Percentiles rank a stretch among this genome's conserved stretches.
Evolutionary conservation across 2,797 vertebrate genomes (phyloP).

Genomic region (Catamblyrhynchus diadema): DNA sequence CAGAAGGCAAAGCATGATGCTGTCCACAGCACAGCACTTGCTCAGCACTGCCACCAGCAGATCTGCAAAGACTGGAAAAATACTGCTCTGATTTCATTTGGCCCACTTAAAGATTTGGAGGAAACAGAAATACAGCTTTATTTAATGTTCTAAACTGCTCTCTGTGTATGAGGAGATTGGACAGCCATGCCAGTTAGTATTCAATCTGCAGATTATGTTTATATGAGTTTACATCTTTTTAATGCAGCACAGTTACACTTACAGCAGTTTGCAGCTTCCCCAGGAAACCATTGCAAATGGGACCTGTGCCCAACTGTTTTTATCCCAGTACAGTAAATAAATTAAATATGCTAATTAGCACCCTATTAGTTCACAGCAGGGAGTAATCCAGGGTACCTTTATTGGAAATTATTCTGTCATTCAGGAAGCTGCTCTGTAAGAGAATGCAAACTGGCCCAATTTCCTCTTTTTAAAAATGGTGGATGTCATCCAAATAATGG

Average conservation of each 20-base stretch:
- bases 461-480: slow-evolving; percentile 52
- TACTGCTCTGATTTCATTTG: neutral
- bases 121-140: slow-evolving; percentile 33
- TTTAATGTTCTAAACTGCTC: slow-evolving; percentile 56
- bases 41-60: neutral
- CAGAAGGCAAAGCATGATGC: neutral
- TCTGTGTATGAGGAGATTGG: slow-evolving; percentile 8
- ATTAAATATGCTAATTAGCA: slow-evolving; percentile 84
- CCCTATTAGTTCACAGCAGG: slow-evolving; percentile 80
- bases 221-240: slow-evolving; percentile 54
- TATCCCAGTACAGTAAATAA: slow-evolving; percentile 81
- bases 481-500: slow-evolving; percentile 64
- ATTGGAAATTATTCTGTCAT: slow-evolving; percentile 79
- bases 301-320: slow-evolving; percentile 76
- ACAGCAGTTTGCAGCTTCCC: slow-evolving; percentile 70
- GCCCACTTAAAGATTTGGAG: neutral
- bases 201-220: slow-evolving; percentile 12
- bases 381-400: slow-evolving; percentile 78
- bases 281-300: slow-evolving; percentile 75
- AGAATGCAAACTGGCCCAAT: slow-evolving; percentile 71
- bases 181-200: slow-evolving; percentile 1
- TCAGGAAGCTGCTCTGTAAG: slow-evolving; percentile 76
- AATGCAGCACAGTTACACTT: slow-evolving; percentile 42
- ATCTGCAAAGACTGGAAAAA: neutral
- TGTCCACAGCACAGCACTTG: neutral